Conservation (phyloP, 1,140 invertebrate genomes). For the Mactra quadrangularis region DNA sequence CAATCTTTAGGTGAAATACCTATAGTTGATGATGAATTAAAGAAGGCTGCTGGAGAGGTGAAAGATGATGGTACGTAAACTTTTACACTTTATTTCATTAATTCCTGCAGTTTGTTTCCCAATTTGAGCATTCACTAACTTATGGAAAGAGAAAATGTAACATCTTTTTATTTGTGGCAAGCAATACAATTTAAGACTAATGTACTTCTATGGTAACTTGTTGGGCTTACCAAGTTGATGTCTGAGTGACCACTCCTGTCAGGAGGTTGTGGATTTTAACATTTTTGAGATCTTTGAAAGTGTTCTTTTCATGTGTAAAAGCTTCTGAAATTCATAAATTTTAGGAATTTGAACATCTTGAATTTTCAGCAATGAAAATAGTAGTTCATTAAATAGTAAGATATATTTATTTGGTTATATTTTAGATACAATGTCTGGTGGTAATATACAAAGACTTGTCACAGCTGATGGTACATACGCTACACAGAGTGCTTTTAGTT, state of each 20-base stretch:
- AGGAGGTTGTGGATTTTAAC: too few species aligned
- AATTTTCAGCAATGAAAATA: neutral
- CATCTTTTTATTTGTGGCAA: too few species aligned
- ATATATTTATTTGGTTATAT: neutral
- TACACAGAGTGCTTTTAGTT: constrained; percentile 97
- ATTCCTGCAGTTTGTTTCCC: too few species aligned
- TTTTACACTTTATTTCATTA: neutral
- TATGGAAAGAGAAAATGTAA: too few species aligned
- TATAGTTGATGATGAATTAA: constrained; percentile 94
- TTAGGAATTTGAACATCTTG: neutral
- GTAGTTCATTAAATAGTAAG: too few species aligned
- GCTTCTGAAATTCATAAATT: neutral
- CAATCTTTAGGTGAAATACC: constrained; percentile 93
- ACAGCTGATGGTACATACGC: constrained; percentile 97
- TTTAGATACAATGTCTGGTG: constrained; percentile 78
- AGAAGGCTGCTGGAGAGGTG: constrained; percentile 84
- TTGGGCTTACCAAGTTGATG: too few species aligned
- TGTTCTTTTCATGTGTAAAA: neutral
- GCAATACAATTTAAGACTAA: too few species aligned
- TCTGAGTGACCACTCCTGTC: too few species aligned
- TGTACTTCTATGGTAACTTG: too few species aligned
- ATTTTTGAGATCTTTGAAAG: too few species aligned
- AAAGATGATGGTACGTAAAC: constrained; percentile 82
- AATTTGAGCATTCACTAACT: too few species aligned
- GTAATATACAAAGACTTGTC: constrained; percentile 80